A percentile compares a stretch with the other conserved stretches of the same genome.
phyloP scores from a whole-genome alignment of 2,888 invertebrate genomes.

The Caenorhabditis uteleia region DNA sequence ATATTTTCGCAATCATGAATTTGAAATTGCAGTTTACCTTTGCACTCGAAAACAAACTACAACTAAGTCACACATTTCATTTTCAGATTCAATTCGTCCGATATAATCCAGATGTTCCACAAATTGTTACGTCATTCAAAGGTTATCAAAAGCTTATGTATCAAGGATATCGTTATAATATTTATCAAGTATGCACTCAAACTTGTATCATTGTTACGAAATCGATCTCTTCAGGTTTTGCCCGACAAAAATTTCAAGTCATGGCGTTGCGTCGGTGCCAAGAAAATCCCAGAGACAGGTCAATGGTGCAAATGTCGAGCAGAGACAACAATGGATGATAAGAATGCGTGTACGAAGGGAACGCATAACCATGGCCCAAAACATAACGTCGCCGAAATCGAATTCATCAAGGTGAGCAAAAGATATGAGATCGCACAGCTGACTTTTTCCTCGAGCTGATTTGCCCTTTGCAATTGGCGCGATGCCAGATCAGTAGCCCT shows the following conservation, averaged over 20 bases:
- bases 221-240: conserved; percentile 39
- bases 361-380: conserved; percentile 66
- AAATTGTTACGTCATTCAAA: conserved; percentile 68
- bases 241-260: conserved; percentile 62
- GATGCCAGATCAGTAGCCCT: background rate
- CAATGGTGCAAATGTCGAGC: conserved; percentile 67
- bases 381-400: conserved; percentile 67
- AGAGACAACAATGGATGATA: conserved; percentile 66
- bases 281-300: conserved; percentile 64
- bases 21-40: too few relatives aligned
- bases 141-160: conserved; percentile 69
- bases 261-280: conserved; percentile 69
- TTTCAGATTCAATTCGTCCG: conserved; percentile 52
- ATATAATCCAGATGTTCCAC: conserved; percentile 64
- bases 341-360: conserved; percentile 64
- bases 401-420: conserved; percentile 64
- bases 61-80: too few relatives aligned
- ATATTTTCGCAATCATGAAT: too few relatives aligned
- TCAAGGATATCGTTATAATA: conserved; percentile 68
- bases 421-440: background rate
- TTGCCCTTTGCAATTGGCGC: conserved; percentile 1
- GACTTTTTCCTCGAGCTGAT: background rate
- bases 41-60: too few relatives aligned
- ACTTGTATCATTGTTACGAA: background rate
- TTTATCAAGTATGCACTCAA: conserved; percentile 56